These are phyloP conservation scores for Cyprinodon brontotheroides DNA, from an alignment of 2,113 vertebrate genomes.

Conservation along the genomic window DNA sequence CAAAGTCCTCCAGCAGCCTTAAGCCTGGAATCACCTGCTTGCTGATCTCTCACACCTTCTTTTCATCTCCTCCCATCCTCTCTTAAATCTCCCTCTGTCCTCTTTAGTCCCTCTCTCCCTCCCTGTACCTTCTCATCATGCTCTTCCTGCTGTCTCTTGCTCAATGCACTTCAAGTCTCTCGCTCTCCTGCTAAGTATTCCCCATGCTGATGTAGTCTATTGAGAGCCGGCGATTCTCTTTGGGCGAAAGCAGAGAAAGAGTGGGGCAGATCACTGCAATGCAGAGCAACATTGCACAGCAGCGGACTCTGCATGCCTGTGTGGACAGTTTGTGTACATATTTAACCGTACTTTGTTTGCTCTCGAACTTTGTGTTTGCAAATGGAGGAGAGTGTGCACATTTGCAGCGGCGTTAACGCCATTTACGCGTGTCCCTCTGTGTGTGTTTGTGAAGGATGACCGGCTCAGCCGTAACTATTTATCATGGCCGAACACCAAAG, in stretches of 20 bases:
- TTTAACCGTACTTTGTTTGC: constrained; percentile 42
- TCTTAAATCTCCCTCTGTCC: constrained; percentile 60
- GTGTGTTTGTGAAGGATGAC: constrained; percentile 50
- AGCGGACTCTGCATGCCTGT: constrained; percentile 34
- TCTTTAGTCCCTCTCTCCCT: constrained; percentile 53
- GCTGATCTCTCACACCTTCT: constrained; percentile 57
- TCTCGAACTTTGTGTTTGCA: constrained; percentile 27
- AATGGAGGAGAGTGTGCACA: constrained; percentile 11
- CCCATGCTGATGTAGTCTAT: constrained; percentile 68
- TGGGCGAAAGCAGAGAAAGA: constrained; percentile 64
- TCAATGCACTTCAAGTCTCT: constrained; percentile 11
- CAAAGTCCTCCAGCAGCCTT: constrained; percentile 58
- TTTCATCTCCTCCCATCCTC: constrained; percentile 58
- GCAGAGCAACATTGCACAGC: constrained; percentile 64
- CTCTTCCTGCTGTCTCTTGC: constrained; percentile 1
- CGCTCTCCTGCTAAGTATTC: constrained; percentile 60
- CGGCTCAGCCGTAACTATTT: constrained; percentile 65
- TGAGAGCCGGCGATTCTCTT: constrained; percentile 69
- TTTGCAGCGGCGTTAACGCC: constrained; percentile 24
- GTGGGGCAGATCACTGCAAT: constrained; percentile 73
- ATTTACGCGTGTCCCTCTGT: constrained; percentile 34
- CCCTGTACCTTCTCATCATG: constrained; percentile 47
- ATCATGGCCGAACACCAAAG: constrained; percentile 73
- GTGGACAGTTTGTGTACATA: constrained; percentile 61
- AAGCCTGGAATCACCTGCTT: constrained; percentile 62